Percentiles rank a stretch among this genome's conserved stretches.
Conservation (phyloP, 2,113 vertebrate genomes). For the Daboia siamensis region DNA sequence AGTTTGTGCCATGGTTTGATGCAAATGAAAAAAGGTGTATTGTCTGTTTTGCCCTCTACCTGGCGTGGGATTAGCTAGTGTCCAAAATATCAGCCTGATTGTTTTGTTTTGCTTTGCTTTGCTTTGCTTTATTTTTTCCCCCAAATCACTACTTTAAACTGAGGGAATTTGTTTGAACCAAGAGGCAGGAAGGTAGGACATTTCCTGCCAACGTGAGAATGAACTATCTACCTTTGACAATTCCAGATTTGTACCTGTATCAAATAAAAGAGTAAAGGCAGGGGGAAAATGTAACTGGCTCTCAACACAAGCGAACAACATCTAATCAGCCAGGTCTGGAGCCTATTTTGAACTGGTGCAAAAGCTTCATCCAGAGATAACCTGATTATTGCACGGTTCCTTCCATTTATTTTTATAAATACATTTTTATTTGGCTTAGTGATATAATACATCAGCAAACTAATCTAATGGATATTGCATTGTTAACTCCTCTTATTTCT, state of each 20-base stretch:
- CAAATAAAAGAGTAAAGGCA: not conserved
- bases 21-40: not conserved
- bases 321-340: not conserved
- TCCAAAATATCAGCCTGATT: not conserved
- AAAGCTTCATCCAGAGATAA: not conserved
- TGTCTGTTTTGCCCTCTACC: not conserved
- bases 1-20: not conserved
- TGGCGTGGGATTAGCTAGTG: not conserved
- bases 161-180: not conserved
- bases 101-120: no score
- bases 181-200: not conserved
- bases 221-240: not conserved
- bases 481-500: not conserved
- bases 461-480: not conserved
- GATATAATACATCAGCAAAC: not conserved
- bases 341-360: not conserved
- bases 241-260: not conserved
- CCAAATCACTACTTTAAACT: not conserved
- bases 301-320: not conserved
- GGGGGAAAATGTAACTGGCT: not conserved
- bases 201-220: not conserved
- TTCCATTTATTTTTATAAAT: not conserved
- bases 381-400: not conserved
- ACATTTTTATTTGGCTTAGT: not conserved
- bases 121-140: not conserved